Percentiles rank a stretch among this genome's conserved stretches.
phyloP scores from a whole-genome alignment of 2,113 vertebrate genomes.

The Sebastes schlegelii region DNA sequence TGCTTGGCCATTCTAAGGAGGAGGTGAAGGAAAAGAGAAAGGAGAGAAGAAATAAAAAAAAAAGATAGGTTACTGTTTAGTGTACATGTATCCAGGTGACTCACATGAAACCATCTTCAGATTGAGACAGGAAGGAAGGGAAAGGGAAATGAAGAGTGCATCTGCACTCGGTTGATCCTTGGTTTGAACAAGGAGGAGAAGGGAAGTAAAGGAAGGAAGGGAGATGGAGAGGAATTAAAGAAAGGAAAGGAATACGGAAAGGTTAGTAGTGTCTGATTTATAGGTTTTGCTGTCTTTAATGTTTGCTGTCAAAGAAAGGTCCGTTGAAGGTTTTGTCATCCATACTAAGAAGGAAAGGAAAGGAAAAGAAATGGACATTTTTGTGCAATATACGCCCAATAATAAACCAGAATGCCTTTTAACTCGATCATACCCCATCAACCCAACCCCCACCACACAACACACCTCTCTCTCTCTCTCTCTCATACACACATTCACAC shows the following conservation, averaged over 20 bases:
- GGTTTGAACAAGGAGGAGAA: background rate
- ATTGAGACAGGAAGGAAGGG: background rate
- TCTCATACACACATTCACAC: slow-evolving; percentile 30
- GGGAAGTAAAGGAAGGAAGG: background rate
- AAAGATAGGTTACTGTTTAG: background rate
- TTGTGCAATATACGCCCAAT: background rate
- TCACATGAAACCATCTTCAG: background rate
- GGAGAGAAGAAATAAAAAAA: background rate
- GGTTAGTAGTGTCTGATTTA: background rate
- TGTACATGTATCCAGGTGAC: background rate
- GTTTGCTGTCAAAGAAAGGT: background rate
- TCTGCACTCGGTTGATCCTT: background rate
- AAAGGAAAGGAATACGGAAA: background rate
- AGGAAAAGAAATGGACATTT: background rate
- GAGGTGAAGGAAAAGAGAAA: background rate
- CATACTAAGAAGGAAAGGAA: background rate
- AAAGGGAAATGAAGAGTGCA: background rate
- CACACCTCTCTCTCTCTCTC: background rate
- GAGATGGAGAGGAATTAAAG: background rate
- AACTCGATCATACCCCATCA: slow-evolving; percentile 14
- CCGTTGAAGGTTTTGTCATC: background rate
- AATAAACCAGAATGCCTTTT: slow-evolving; percentile 19
- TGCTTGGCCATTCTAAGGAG: background rate
- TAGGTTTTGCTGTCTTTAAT: background rate
- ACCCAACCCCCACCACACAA: slow-evolving; percentile 13